A percentile compares a stretch with the other conserved stretches of the same genome.
Conservation (phyloP, 2,797 vertebrate genomes). For the Oreortyx pictus region DNA sequence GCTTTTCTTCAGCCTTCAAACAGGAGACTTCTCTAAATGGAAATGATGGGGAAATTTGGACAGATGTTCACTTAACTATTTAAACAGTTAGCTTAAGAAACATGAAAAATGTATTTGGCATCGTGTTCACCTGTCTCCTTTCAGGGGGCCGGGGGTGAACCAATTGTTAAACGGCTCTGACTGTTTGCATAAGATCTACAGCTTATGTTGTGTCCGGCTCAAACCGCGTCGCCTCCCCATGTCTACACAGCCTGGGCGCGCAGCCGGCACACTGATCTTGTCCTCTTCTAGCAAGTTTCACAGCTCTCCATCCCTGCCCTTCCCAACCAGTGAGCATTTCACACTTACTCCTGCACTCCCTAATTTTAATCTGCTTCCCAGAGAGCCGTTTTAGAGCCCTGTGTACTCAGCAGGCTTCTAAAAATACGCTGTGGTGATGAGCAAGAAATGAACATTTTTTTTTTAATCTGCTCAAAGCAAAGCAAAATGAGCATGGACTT, state of each 20-base stretch:
- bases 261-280: slow-evolving; percentile 52
- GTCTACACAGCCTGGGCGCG: slow-evolving; percentile 60
- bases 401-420: slow-evolving; percentile 3
- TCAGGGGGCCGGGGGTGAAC: slow-evolving; percentile 51
- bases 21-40: slow-evolving; percentile 74
- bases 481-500: neutral
- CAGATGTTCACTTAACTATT: slow-evolving; percentile 83
- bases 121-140: slow-evolving; percentile 69
- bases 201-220: slow-evolving; percentile 73
- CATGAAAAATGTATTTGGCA: slow-evolving; percentile 75
- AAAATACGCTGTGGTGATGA: neutral
- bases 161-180: slow-evolving; percentile 67
- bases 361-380: slow-evolving; percentile 59
- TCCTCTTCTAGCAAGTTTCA: slow-evolving; percentile 56
- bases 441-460: neutral
- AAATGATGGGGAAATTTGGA: slow-evolving; percentile 82
- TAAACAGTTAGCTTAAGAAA: slow-evolving; percentile 82
- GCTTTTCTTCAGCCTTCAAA: slow-evolving; percentile 74
- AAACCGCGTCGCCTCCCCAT: slow-evolving; percentile 68
- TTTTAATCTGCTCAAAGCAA: neutral
- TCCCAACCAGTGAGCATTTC: slow-evolving; percentile 54
- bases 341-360: slow-evolving; percentile 58
- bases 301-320: slow-evolving; percentile 30
- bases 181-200: slow-evolving; percentile 76
- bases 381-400: slow-evolving; percentile 24